Evolutionary conservation across 2,797 vertebrate species (phyloP).

Genomic region (Anguilla pacifica): DNA sequence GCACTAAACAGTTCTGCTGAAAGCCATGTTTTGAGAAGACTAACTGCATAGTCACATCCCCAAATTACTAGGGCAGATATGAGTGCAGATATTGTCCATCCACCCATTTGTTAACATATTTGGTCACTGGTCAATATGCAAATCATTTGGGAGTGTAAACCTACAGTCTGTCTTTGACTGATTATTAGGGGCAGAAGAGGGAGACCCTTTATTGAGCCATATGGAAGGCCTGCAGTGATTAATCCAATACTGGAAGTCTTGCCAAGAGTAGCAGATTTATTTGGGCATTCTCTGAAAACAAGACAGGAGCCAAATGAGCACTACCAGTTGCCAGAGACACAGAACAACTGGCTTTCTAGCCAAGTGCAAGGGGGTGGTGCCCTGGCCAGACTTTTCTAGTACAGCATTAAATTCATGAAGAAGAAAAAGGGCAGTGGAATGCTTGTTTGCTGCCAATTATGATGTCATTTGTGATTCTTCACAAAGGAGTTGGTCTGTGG

Average conservation of each 20-base stretch:
- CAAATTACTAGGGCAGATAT: too few species aligned
- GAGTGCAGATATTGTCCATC: too few species aligned
- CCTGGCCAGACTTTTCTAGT: background rate
- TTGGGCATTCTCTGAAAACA: conserved; percentile 1
- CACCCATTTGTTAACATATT: background rate
- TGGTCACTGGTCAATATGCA: background rate
- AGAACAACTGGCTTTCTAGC: background rate
- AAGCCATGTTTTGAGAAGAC: too few species aligned
- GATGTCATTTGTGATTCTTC: conserved; percentile 2
- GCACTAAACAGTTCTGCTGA: too few species aligned
- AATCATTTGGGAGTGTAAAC: background rate
- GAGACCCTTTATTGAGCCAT: background rate
- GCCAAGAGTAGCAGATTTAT: background rate
- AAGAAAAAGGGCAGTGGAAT: background rate
- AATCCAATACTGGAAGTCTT: background rate
- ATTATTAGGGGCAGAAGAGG: background rate
- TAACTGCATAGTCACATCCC: background rate
- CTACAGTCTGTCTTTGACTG: background rate
- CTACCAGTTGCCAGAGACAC: background rate
- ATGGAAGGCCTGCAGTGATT: background rate
- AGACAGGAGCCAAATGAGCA: background rate
- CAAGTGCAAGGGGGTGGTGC: background rate
- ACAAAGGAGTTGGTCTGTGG: background rate
- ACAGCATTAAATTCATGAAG: background rate
- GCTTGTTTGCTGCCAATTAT: background rate